Evolutionary conservation across 1,140 invertebrate species (phyloP), one percentile per base, ranked within the genome.

Genomic region (Aphidius ervi): DNA sequence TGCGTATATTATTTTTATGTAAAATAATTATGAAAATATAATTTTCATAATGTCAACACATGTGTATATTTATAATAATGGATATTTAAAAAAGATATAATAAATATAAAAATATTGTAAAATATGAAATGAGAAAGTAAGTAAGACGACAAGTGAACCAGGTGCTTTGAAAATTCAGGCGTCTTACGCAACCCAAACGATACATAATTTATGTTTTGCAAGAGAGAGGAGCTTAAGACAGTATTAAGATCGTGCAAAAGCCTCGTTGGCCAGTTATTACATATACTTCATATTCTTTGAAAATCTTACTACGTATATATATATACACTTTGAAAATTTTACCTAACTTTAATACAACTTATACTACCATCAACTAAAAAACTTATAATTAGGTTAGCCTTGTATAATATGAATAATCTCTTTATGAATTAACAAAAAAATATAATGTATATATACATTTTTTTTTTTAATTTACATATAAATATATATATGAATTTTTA

Each of bases 201-300:
- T 81, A 78, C 79, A 81, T 81, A 81, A 81, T 81, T 81, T 81
- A 80, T 81, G 77, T 77, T 70, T 70, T 72, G 67, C 71, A 54
- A 58, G 64, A 73, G 70, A 71, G 69, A 68, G 64, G 65, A 74
- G 76, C 77, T 79, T 79, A 79, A 77, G 72, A 74, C 74, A 78
- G 77, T 76, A 78, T 79, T 79, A 79, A 78, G 77, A 79, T 78
- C 53, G 53, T 53, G 70, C 70, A 73, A 37, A 42, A 54, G 68
- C 68, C 66, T 68, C 69, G 66, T 67, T 68, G 70, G 68, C 73
- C 70, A 74, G 73, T 74, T 72, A 73, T 74, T 73, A 73, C 66
- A 65, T 67, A 58, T n/a, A 45, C 52, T 54, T 43, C 23, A 40
- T 23, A 16, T 53, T 46, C 41, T 55, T 40, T 37, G 10, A 31